A percentile compares a stretch with the other conserved stretches of the same genome.
Evolutionary conservation across 2,797 vertebrate genomes (phyloP).

Genomic region (Cheirogaleus major): DNA sequence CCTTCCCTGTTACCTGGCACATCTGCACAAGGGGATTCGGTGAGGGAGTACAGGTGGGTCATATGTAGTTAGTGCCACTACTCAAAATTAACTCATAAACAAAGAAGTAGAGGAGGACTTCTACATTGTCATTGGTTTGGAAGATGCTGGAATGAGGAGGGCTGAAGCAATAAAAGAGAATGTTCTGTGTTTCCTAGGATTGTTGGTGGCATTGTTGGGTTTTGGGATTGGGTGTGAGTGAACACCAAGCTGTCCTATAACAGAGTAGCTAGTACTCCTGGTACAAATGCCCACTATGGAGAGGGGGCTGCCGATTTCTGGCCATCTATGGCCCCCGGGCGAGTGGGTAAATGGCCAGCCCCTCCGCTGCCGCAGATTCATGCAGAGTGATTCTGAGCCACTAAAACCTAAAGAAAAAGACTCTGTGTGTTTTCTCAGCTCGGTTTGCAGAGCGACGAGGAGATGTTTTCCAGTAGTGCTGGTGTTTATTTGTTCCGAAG

Average conservation of each 20-base stretch:
- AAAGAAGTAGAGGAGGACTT: neutral
- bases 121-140: accelerated
- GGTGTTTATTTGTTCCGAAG: neutral
- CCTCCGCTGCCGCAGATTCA: neutral
- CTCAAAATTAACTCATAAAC: neutral
- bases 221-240: neutral
- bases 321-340: accelerated
- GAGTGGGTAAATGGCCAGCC: neutral
- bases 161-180: neutral
- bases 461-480: neutral
- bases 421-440: neutral
- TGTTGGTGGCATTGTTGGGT: neutral
- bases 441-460: neutral
- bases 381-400: neutral
- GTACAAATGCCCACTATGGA: no score
- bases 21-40: neutral
- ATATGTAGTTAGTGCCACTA: neutral
- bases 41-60: neutral
- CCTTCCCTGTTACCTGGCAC: neutral
- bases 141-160: neutral
- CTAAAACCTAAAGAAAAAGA: neutral
- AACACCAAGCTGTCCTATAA: neutral
- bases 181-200: neutral
- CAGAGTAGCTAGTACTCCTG: neutral
- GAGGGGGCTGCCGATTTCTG: neutral